phyloP scores from a whole-genome alignment of 2,113 vertebrate genomes.

The Australoheros scitulus region DNA sequence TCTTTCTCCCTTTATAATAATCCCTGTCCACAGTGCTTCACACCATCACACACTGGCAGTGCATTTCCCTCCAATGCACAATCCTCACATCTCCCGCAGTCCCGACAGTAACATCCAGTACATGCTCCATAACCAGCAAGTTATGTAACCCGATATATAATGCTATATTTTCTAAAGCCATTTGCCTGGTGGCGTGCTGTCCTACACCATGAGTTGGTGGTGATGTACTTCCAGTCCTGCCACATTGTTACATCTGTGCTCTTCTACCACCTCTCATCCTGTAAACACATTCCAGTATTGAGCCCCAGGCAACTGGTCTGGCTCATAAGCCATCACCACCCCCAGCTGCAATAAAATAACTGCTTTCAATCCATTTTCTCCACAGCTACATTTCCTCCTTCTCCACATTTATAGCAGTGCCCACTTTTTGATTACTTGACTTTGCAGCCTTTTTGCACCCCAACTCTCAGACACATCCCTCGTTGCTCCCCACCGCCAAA shows the following conservation, averaged over 20 bases:
- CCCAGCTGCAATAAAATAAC: conserved; percentile 33
- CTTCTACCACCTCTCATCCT: conserved; percentile 19
- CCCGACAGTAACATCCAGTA: neutral
- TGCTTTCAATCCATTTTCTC: conserved; percentile 13
- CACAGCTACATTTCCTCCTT: neutral
- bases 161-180: conserved; percentile 25
- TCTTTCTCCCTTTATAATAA: conserved; percentile 10
- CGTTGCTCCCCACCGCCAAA: neutral
- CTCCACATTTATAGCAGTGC: conserved; percentile 2
- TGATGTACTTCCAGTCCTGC: conserved; percentile 7
- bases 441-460: neutral
- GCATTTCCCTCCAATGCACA: conserved; percentile 10
- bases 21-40: conserved; percentile 34
- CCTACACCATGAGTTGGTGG: neutral
- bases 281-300: conserved; percentile 25
- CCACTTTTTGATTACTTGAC: conserved; percentile 25
- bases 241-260: neutral
- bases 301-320: conserved; percentile 22
- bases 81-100: conserved; percentile 14
- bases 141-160: conserved; percentile 39
- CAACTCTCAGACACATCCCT: neutral
- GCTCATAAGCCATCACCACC: neutral
- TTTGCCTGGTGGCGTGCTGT: conserved; percentile 5
- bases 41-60: neutral
- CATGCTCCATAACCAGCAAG: conserved; percentile 5